Evolutionary conservation across 2,797 vertebrate genomes (phyloP).

Genomic region (Betta splendens): DNA sequence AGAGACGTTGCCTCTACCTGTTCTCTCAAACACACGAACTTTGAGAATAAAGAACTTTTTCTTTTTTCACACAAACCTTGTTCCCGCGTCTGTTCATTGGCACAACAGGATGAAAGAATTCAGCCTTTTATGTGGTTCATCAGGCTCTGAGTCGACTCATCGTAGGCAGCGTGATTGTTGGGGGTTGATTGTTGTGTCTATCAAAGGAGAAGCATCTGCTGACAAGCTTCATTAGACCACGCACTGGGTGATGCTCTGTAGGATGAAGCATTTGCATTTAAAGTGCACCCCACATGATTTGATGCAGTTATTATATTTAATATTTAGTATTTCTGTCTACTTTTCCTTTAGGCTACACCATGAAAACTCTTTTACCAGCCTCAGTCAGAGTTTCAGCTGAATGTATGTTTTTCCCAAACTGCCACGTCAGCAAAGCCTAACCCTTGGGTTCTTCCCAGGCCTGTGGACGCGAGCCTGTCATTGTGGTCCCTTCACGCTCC

Average conservation of each 20-base stretch:
- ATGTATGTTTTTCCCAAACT: too few relatives aligned
- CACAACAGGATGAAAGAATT: background rate
- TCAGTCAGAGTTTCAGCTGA: too few relatives aligned
- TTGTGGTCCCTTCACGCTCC: constrained; percentile 5
- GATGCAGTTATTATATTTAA: background rate
- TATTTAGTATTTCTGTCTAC: background rate
- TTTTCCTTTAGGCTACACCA: too few relatives aligned
- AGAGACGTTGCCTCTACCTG: constrained; percentile 33
- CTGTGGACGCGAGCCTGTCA: too few relatives aligned
- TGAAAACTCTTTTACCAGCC: too few relatives aligned
- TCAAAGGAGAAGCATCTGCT: too few relatives aligned
- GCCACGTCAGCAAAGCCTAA: too few relatives aligned
- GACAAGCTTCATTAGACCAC: background rate
- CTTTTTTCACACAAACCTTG: constrained; percentile 15
- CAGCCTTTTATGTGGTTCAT: background rate
- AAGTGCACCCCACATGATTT: background rate
- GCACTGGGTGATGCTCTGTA: background rate
- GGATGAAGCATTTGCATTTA: background rate
- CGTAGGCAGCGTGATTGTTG: accelerated
- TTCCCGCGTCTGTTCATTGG: constrained; percentile 12
- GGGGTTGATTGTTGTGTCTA: too few relatives aligned
- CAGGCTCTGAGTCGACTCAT: background rate
- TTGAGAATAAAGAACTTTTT: constrained; percentile 69
- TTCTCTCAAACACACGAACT: constrained; percentile 48
- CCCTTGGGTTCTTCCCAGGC: too few relatives aligned